A percentile compares a stretch with the other conserved stretches of the same genome.
These are phyloP conservation scores for Morinoia aosen DNA, from an alignment of 2,888 invertebrate species.

Conservation along the genomic window DNA sequence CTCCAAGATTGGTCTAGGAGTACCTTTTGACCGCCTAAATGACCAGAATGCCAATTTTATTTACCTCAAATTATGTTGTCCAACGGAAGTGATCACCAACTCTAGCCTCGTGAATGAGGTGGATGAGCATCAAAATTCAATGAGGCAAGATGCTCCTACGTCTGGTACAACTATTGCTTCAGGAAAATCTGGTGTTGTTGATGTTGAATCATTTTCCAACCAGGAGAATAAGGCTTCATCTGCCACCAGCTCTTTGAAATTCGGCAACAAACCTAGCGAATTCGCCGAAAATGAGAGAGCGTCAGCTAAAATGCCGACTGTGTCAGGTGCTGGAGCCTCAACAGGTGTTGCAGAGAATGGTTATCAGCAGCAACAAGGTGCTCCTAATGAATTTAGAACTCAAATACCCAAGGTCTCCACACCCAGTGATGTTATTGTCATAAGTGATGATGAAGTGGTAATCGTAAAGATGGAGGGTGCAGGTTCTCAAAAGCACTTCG, in stretches of 20 bases:
- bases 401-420: neutral
- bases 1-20: constrained; percentile 22
- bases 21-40: neutral
- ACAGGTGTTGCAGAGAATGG: neutral
- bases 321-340: neutral
- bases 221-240: neutral
- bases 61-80: neutral
- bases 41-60: neutral
- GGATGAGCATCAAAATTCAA: neutral
- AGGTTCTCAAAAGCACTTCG: neutral
- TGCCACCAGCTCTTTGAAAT: neutral
- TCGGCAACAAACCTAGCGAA: neutral
- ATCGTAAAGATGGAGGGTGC: neutral
- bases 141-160: neutral
- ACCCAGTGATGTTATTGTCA: neutral
- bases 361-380: neutral
- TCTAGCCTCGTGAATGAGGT: neutral
- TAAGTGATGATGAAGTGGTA: constrained; percentile 20
- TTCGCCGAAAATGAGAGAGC: neutral
- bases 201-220: neutral
- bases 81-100: neutral
- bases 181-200: neutral
- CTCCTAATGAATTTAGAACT: neutral
- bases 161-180: neutral
- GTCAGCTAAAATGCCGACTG: neutral